Base-by-base conservation (phyloP, 2,797 vertebrate species). In the Gymnocypris eckloni region DNA sequence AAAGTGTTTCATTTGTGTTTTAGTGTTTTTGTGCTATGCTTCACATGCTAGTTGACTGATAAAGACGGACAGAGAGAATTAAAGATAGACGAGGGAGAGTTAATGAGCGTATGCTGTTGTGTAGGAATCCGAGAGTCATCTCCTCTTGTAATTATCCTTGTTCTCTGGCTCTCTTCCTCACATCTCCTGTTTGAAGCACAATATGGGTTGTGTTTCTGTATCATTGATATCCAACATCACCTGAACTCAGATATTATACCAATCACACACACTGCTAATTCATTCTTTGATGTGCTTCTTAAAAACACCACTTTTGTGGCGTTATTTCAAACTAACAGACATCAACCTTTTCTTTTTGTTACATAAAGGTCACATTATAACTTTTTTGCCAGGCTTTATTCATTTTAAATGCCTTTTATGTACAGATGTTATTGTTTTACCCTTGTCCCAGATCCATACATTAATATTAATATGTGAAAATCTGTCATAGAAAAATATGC, bases 91-190 rank as follows among this genome's bases (percentile, higher is more conserved):
- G 37, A 80, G 78, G 56, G 59, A 59, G 72, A 83, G 50, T 52
- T 85, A 82, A 86, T 84, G 81, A 83, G 76, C 67, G 50, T 80
- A 79, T 79, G 80, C 39, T 39, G 25, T 78, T 85, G 67, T 85
- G 67, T 39, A 71, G 45, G 25, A 76, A 39, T 61, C 66, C 56
- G 18, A 83, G 37, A 81, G 81, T 84, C 54, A 81, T 56, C 77
- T 87, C 16, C 25, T 77, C 80, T 84, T 87, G 56, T 78, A 61
- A 86, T 87, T 87, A 87, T 84, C 64, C 66, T 59, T 41, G 16
- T 83, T 87, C 33, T 50, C 66, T 84, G 81, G 81, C 70, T 79
- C 41, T 75, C 73, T 79, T 77, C 33, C 13, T 25, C 18, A 10
- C 72, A 48, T 56, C 64, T 71, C 72, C 22, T 72, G 69, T 75